phyloP scores from a whole-genome alignment of 2,888 invertebrate species.

The Acanthosepion pharaonis region DNA sequence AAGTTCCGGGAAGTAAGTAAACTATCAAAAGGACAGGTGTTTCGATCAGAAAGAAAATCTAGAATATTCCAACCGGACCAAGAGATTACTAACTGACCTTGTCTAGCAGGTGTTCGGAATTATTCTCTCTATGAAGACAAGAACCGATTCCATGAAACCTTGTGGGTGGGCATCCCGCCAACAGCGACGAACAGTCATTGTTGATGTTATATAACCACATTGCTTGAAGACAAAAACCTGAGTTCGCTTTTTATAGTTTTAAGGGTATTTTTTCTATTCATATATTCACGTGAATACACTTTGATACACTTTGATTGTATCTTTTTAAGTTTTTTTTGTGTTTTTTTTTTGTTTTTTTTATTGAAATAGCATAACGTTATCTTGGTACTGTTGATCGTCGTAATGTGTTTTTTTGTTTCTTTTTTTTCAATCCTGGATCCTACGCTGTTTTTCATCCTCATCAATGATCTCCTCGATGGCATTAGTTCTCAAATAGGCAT shows the following conservation, averaged over 20 bases:
- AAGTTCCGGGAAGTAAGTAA: not conserved
- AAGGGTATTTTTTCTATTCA: not conserved
- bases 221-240: too few species aligned
- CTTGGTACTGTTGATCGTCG: not conserved
- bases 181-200: not conserved
- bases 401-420: not conserved
- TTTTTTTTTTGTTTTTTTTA: too few species aligned
- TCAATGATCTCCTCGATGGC: too few species aligned
- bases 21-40: not conserved
- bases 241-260: too few species aligned
- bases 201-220: not conserved
- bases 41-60: not conserved
- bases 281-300: not conserved
- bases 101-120: not conserved
- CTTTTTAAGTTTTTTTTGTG: not conserved
- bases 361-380: not conserved
- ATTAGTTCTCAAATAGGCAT: too few species aligned
- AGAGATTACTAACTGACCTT: not conserved
- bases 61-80: not conserved
- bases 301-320: not conserved
- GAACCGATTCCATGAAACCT: not conserved
- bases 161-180: not conserved
- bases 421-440: too few species aligned
- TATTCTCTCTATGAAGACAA: not conserved
- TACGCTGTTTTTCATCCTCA: too few species aligned